Percentiles rank a stretch among this genome's conserved stretches.
These are phyloP conservation scores for Odontomyia ornata DNA, from an alignment of 2,888 invertebrate genomes.

Conservation along the genomic window DNA sequence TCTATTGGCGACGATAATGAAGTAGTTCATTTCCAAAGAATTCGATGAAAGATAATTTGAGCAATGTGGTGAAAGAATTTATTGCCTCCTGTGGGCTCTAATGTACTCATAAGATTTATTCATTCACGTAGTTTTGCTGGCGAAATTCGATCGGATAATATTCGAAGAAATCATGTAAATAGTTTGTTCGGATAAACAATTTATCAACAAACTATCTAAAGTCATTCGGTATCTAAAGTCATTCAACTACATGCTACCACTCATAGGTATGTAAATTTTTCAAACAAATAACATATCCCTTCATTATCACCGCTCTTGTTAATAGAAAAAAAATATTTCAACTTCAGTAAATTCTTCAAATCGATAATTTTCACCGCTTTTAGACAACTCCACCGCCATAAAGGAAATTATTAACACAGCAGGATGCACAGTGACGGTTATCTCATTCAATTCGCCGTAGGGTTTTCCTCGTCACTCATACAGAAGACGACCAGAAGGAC, in stretches of 20 bases:
- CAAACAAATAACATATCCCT: too few relatives aligned
- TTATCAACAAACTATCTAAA: too few relatives aligned
- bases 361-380: slow-evolving; percentile 39
- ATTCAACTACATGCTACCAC: too few relatives aligned
- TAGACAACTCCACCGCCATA: slow-evolving; percentile 20
- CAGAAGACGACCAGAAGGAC: background rate
- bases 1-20: background rate
- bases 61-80: slow-evolving; percentile 43
- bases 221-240: too few relatives aligned
- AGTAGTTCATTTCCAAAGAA: background rate
- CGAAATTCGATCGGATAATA: background rate
- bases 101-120: background rate
- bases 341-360: slow-evolving; percentile 4
- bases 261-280: too few relatives aligned
- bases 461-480: slow-evolving; percentile 14
- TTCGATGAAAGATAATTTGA: slow-evolving; percentile 25
- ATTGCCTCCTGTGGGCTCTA: slow-evolving; percentile 15
- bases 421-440: slow-evolving; percentile 34
- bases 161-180: too few relatives aligned
- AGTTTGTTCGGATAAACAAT: too few relatives aligned
- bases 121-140: background rate
- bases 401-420: slow-evolving; percentile 44
- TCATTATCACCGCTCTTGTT: background rate
- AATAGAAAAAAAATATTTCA: background rate
- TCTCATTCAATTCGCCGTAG: slow-evolving; percentile 38